Conservation (phyloP, 1,140 invertebrate species). For the Drosophila willistoni region DNA sequence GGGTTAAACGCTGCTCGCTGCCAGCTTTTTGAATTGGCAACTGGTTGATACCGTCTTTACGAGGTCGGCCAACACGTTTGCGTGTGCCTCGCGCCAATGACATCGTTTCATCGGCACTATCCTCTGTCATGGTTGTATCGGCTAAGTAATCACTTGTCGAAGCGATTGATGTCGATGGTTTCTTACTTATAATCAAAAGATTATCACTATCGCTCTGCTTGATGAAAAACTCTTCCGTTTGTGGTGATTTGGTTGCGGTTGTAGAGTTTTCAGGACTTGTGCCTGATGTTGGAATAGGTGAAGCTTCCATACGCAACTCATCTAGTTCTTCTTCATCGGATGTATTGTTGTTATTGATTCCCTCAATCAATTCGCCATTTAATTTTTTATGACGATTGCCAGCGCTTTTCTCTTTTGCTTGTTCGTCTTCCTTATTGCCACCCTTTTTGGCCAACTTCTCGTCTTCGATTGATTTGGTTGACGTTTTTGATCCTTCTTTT, state of each 20-base stretch:
- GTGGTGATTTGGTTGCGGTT: neutral
- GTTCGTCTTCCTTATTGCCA: no score
- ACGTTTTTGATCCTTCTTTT: slow-evolving; percentile 25
- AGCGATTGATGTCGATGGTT: slow-evolving; percentile 1
- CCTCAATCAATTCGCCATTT: neutral
- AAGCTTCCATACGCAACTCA: neutral
- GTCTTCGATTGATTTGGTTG: slow-evolving; percentile 27
- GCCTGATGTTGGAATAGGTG: neutral
- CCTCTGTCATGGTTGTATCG: slow-evolving; percentile 31
- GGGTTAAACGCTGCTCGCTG: slow-evolving; percentile 43
- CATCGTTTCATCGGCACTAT: slow-evolving; percentile 32
- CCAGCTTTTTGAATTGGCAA: slow-evolving; percentile 42
- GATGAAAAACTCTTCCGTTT: slow-evolving; percentile 49
- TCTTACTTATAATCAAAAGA: slow-evolving; percentile 57
- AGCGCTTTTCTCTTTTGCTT: neutral
- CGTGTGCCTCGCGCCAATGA: slow-evolving; percentile 8
- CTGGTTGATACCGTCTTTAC: slow-evolving; percentile 28
- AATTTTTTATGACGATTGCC: neutral
- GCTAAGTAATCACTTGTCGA: slow-evolving; percentile 25
- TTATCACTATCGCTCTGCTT: slow-evolving; percentile 44
- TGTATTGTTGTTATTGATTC: neutral
- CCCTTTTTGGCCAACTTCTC: slow-evolving; percentile 5
- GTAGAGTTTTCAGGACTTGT: neutral
- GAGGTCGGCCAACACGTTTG: slow-evolving; percentile 25
- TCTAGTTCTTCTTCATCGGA: neutral